Percentiles rank a stretch among this genome's conserved stretches.
Evolutionary conservation across 1,140 invertebrate genomes (phyloP).

Genomic region (Drosophila pseudoananassae): DNA sequence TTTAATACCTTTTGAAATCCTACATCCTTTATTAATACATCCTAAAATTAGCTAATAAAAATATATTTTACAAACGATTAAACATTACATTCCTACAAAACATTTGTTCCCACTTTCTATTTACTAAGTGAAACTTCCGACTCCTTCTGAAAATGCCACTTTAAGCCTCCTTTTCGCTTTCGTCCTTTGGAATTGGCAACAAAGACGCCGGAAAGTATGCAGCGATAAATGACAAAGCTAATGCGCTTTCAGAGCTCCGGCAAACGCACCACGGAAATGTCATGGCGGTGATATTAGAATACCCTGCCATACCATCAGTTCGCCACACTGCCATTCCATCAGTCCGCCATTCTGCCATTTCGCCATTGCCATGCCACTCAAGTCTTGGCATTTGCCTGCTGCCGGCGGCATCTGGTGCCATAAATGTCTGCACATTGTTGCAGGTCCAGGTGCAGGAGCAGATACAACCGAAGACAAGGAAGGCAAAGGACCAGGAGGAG

Average conservation of each 20-base stretch:
- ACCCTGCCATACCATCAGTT: neutral
- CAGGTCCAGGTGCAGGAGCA: conserved; percentile 35
- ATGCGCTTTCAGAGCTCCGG: conserved; percentile 52
- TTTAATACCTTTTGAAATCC: too few species aligned
- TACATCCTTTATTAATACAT: too few species aligned
- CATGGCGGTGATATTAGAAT: conserved; percentile 63
- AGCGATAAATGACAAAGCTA: conserved; percentile 63
- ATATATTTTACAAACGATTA: too few species aligned
- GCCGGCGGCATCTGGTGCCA: conserved; percentile 65
- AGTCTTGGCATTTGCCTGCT: conserved; percentile 65
- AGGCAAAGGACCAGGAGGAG: neutral
- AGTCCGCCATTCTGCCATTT: neutral
- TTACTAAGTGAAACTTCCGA: neutral
- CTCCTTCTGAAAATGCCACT: neutral
- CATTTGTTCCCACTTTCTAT: neutral
- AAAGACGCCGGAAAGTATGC: conserved; percentile 54
- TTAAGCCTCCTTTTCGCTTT: conserved; percentile 7
- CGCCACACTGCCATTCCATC: neutral
- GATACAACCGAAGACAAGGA: neutral
- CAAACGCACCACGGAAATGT: conserved; percentile 65
- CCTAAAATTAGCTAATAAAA: neutral
- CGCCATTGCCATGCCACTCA: conserved; percentile 53
- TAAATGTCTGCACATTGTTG: conserved; percentile 77
- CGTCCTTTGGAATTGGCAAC: conserved; percentile 27
- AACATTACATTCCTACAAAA: neutral